Evolutionary conservation across 2,888 invertebrate genomes (phyloP).

Genomic region (Drosophila paramelanica): DNA sequence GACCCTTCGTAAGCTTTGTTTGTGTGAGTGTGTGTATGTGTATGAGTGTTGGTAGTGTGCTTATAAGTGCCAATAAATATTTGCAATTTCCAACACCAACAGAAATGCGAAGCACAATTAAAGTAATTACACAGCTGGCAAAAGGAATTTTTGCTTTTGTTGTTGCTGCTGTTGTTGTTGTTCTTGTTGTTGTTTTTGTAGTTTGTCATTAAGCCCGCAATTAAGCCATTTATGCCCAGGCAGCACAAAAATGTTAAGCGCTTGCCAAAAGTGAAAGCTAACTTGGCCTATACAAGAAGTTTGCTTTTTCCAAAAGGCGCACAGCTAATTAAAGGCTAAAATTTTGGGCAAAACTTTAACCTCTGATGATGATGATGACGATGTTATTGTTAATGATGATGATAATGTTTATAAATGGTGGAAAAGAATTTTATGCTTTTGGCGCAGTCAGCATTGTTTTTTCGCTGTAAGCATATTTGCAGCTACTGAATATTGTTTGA

Average conservation of each 20-base stretch:
- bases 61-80: conserved; percentile 65
- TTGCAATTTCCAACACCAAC: conserved; percentile 61
- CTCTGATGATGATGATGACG: conserved; percentile 27
- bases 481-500: conserved; percentile 6
- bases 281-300: conserved; percentile 53
- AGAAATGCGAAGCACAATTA: conserved; percentile 59
- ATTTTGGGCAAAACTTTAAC: conserved; percentile 54
- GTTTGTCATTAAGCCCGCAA: conserved; percentile 66
- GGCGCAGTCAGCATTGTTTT: conserved; percentile 44
- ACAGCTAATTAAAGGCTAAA: conserved; percentile 66
- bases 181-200: conserved; percentile 29
- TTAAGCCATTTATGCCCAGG: conserved; percentile 78
- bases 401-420: conserved; percentile 25
- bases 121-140: conserved; percentile 65
- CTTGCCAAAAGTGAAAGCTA: conserved; percentile 29
- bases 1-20: conserved; percentile 45
- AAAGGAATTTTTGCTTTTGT: conserved; percentile 53
- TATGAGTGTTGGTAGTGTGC: conserved; percentile 20
- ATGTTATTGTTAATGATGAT: conserved; percentile 34
- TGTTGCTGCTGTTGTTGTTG: background rate
- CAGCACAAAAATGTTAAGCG: conserved; percentile 72
- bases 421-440: conserved; percentile 37
- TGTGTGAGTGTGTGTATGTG: conserved; percentile 4
- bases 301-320: conserved; percentile 19
- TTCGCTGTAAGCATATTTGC: conserved; percentile 9